Evolutionary conservation across 2,113 vertebrate species (phyloP), one percentile per base, ranked within the genome.

Genomic region (Fukomys damarensis): DNA sequence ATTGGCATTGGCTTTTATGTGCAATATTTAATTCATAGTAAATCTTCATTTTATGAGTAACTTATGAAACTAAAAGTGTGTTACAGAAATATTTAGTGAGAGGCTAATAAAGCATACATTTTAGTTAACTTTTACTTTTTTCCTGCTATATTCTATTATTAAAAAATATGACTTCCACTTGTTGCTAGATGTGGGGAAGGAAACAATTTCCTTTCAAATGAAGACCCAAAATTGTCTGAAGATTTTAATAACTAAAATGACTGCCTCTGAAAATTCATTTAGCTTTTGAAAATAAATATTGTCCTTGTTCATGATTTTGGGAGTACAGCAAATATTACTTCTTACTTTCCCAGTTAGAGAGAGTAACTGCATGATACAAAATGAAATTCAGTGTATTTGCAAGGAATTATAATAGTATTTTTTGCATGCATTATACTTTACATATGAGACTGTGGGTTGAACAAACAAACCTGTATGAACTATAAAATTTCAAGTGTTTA

Each of bases 181-280:
- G 63, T 65, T 77, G 46, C 54, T 28, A 56, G 12, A 66, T 56
- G 7, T 79, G 52, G 17, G 11, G 11, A 91, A 83, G 26, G 80
- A 94, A 95, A 56, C 12, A 68, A 96, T 52, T 89, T 90, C 54
- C 38, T 83, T 63, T 76, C 81, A 68, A 89, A 61, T 46, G 17
- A 96, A 92, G 35, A 84, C 56, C 19, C n/a, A 80, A 70, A 92
- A 90, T 35, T 84, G 8, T 76, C 59, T 93, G 85, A 79, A 49
- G n/a, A 19, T 92, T 89, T 95, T 84, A 96, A 84, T 94, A 96
- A 93, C 85, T 86, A 84, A 94, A 92, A 65, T 95, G 77, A 58
- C 30, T 72, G 61, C 38, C 30, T 68, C 10, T 38, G 85, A 81
- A 85, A 92, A 88, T 38, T 3, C 5, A 16, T 19, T 85, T 56